Evolutionary conservation across 1,140 invertebrate species (phyloP), one percentile per base, ranked within the genome.

Genomic region (Drosophila pruinosa): DNA sequence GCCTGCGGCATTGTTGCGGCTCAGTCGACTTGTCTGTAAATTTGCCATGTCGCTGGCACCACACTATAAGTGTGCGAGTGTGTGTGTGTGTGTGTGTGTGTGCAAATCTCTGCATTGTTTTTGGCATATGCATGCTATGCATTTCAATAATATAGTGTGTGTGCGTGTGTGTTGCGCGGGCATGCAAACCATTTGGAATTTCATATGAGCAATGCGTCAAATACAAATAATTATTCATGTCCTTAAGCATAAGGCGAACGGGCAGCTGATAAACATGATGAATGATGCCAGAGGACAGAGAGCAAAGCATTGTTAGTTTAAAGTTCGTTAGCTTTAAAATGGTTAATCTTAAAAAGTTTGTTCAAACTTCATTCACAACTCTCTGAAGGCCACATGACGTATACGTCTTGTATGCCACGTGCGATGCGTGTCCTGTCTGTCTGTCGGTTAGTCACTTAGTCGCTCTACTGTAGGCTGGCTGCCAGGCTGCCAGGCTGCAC

Each of bases 1-100:
- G 53, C 62, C 52, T 63, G 19, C 53, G 79, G 52, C 47, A 64
- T 77, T 65, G 53, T 59, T 67, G 69, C 53, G 31, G 31, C 31
- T 34, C 31, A 56, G 28, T 61, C 54, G 50, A 67, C 43, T 86
- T 86, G 68, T 77, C 73, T 78, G 77, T 47, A 72, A 72, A 75
- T 69, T 72, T 82, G 48, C 22, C 28, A 78, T 56, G 62, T 61
- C 59, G 57, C 24, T 54, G 47, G 15, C 3, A 5, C 2, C 48
- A 4, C n/a, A n/a, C n/a, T n/a, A n/a, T n/a, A n/a, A n/a, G n/a
- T 54, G 8, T 50, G 15, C 12, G 15, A 22, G 6, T 59, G 22
- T 34, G 21, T 22, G 1, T 34, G 21, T 52, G 21, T 59, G 14
- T 65, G 10, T 69, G 12, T 48, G 41, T 52, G 56, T 36, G 28